Evolutionary conservation across 2,888 invertebrate genomes (phyloP), one percentile per base, ranked within the genome.

Genomic region (Imbricaverruca yamaguchii): DNA sequence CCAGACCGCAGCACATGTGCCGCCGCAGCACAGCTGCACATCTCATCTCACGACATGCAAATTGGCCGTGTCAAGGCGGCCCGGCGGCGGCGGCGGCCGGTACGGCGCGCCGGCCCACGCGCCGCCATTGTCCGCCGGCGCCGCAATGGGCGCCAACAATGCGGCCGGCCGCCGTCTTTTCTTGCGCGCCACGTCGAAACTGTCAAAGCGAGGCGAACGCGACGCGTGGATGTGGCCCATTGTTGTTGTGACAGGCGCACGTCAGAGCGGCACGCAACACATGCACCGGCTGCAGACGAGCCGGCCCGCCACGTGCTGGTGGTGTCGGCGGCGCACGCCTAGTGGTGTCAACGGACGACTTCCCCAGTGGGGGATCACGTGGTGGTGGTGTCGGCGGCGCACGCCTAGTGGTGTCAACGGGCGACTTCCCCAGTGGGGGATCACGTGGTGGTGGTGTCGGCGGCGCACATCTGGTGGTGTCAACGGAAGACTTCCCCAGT

Each of bases 121-220:
- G 74, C 55, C 74, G 55, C 74, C 74, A 74, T 74, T 74, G 74
- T 74, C 74, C 21, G 53, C 10, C 74, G 13, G 18, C 55, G 74
- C 21, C 74, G 74, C 53, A 23, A 74, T 74, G 53, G 18, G 74
- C 74, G 74, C 53, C 74, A 74, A 74, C 74, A 74, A 74, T 74
- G 74, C 74, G 53, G 15, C 15, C 39, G 15, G 69, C 69, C 69
- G 39, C 11, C 74, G 55, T 12, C 55, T 74, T 69, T 69, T 74
- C 53, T 74, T 53, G 74, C 55, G 53, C 55, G 55, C 69, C 55
- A 55, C 69, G 74, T 55, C 74, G 53, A 25, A 69, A 15, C 69
- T 69, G 69, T 69, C 69, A 12, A 39, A 39, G 55, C 15, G 53
- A 18, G 55, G 21, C 21, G 53, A 9, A 9, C 55, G 53, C 53